These are phyloP conservation scores for Dicyrtoma fusca DNA, from an alignment of 2,888 invertebrate genomes.

Conservation along the genomic window DNA sequence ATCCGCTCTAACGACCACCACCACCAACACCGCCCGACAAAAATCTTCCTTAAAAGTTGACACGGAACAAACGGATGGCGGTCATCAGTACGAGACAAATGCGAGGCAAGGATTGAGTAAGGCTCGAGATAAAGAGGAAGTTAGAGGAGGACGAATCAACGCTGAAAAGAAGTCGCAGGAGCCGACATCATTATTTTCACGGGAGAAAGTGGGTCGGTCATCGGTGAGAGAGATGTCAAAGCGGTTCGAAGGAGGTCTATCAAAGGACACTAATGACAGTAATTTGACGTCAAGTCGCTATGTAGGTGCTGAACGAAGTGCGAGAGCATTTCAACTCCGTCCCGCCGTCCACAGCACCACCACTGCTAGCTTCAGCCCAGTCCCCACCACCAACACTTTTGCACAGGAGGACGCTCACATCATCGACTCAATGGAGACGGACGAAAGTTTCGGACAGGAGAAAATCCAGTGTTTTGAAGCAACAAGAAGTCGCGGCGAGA, in stretches of 20 bases:
- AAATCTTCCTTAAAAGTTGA: neutral
- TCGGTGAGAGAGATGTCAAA: slow-evolving; percentile 55
- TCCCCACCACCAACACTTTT: neutral
- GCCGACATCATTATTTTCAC: slow-evolving; percentile 38
- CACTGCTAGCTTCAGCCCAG: neutral
- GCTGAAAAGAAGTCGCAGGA: slow-evolving; percentile 12
- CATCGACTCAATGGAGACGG: too few relatives aligned
- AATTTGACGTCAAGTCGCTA: neutral
- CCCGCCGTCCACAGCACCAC: neutral
- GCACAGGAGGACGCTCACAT: too few relatives aligned
- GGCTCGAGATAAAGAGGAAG: neutral
- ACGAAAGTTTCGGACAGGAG: too few relatives aligned
- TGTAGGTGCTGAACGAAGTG: slow-evolving; percentile 1
- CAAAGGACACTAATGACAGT: neutral
- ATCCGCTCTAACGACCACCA: slow-evolving; percentile 27
- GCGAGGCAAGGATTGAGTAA: neutral
- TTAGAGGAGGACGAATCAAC: neutral
- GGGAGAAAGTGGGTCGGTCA: slow-evolving; percentile 54
- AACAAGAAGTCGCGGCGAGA: neutral
- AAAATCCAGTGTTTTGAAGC: neutral
- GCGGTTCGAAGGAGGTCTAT: slow-evolving; percentile 43
- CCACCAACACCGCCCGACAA: neutral
- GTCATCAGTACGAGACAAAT: neutral
- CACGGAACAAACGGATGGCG: neutral
- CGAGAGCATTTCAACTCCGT: slow-evolving; percentile 3